These are phyloP conservation scores for Galerucella nymphaeae DNA, from an alignment of 2,888 invertebrate genomes.

Conservation along the genomic window DNA sequence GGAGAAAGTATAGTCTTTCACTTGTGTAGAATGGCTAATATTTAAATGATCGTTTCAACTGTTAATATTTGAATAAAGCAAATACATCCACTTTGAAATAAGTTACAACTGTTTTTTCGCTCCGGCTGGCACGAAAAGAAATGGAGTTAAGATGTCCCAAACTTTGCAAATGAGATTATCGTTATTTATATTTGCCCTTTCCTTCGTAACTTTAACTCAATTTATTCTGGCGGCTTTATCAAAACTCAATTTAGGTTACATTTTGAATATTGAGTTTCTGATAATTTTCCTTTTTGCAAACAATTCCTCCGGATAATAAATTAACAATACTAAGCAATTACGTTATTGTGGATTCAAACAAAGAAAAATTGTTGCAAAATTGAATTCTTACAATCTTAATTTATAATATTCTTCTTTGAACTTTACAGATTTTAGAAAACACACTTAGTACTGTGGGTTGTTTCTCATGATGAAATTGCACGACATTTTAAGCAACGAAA, in stretches of 20 bases:
- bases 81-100: constrained; percentile 25
- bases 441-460: too few species aligned
- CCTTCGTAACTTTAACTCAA: constrained; percentile 39
- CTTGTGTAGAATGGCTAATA: too few species aligned
- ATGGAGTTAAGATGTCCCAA: constrained; percentile 36
- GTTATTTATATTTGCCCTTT: constrained; percentile 38
- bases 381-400: too few species aligned
- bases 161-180: constrained; percentile 38
- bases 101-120: constrained; percentile 35
- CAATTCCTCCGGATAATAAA: constrained; percentile 23
- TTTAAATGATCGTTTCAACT: not conserved
- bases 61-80: not conserved
- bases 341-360: not conserved
- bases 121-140: constrained; percentile 17
- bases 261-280: constrained; percentile 39
- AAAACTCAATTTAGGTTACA: constrained; percentile 40
- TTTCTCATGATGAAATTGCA: too few species aligned
- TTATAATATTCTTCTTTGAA: too few species aligned
- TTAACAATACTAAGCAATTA: not conserved
- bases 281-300: constrained; percentile 32
- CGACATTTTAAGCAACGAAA: too few species aligned
- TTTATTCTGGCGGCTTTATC: constrained; percentile 39
- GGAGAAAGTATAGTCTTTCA: too few species aligned
- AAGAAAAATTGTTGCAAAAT: too few species aligned
- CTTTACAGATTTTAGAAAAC: too few species aligned